phyloP scores from a whole-genome alignment of 2,113 vertebrate species.

The Cisticola juncidis region DNA sequence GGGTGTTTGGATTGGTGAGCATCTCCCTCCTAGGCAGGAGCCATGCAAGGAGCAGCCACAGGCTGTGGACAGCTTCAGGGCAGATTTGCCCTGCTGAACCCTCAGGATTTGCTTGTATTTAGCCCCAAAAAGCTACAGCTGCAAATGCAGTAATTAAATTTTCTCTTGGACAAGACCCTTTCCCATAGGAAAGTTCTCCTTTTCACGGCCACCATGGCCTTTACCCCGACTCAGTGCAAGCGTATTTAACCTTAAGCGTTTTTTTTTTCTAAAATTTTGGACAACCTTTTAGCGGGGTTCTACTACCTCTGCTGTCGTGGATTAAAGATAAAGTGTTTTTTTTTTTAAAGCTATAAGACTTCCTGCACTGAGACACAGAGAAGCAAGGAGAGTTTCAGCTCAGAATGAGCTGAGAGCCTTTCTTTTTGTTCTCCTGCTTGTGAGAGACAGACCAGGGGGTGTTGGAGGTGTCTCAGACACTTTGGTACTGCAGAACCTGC shows the following conservation, averaged over 20 bases:
- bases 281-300: not conserved
- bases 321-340: not conserved
- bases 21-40: not conserved
- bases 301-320: not conserved
- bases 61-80: not conserved
- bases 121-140: too few species aligned
- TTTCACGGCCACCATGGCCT: too few species aligned
- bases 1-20: not conserved
- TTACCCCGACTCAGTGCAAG: too few species aligned
- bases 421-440: not conserved
- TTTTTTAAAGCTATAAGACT: not conserved
- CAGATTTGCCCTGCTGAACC: not conserved
- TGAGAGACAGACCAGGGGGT: not conserved
- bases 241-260: not conserved
- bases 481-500: not conserved
- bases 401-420: not conserved
- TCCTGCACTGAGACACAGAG: not conserved
- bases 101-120: not conserved
- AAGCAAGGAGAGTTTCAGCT: not conserved
- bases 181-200: not conserved
- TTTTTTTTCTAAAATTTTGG: too few species aligned
- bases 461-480: not conserved
- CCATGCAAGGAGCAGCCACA: accelerated
- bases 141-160: too few species aligned
- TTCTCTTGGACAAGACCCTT: too few species aligned